Evolutionary conservation across 2,888 invertebrate genomes (phyloP), one percentile per base, ranked within the genome.

Genomic region (Leptothorax acervorum): DNA sequence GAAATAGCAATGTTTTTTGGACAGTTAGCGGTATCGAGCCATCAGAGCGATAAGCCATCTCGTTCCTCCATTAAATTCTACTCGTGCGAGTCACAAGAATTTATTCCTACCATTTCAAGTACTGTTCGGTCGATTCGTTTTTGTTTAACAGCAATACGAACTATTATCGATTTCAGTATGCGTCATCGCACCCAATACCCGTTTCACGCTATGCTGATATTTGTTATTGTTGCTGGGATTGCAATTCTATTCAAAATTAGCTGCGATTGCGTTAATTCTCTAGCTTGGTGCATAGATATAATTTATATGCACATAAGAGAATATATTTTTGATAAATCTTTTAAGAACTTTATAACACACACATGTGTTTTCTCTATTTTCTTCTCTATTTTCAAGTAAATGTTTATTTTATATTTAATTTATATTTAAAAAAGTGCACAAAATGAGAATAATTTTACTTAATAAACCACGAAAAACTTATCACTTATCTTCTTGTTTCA

Each of bases 11-110:
- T 71, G 60, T 79, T 81, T 81, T 79, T 81, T 73, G 73, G 60
- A 79, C 71, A 79, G 57, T 60, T 79, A 71, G 18, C 57, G 48
- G 23, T 71, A 60, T 71, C 45, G 48, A 79, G 60, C 60, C 28
- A 71, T 81, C 60, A 71, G 28, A 81, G 71, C 71, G 79, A 81
- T 73, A 81, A 81, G 73, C 79, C 79, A 60, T 81, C 79, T 73
- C 79, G 48, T 71, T 73, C 60, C 60, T 81, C 79, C 48, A 81
- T 81, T 81, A 73, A 81, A 81, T 60, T 73, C 53, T 62, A 79
- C 35, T 79, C 68, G 45, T 45, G 39, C 79, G 48, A 81, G 79
- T 60, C 73, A 68, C 48, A 81, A 81, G 71, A 81, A 81, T 81
- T 81, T 81, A 81, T 81, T 73, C 73, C 73, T 73, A 48, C 73